Evolutionary conservation across 2,113 vertebrate genomes (phyloP).

Genomic region (Xenopus laevis): DNA sequence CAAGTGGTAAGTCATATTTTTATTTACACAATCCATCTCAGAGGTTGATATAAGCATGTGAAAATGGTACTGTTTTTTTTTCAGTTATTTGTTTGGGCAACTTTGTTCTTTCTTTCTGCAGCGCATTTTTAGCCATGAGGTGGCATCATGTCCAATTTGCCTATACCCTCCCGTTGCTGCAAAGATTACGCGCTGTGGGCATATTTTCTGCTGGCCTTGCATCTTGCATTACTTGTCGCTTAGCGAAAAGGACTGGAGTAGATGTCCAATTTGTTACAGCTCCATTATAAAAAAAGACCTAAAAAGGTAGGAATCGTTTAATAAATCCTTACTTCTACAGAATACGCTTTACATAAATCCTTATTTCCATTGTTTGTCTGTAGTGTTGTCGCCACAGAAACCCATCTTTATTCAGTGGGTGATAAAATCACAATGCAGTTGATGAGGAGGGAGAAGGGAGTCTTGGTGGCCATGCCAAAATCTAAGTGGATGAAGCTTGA

Average conservation of each 20-base stretch:
- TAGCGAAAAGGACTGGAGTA: conserved; percentile 92
- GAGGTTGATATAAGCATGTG: no score
- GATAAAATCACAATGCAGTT: conserved; percentile 92
- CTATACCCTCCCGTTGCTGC: conserved; percentile 92
- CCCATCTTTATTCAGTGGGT: conserved; percentile 82
- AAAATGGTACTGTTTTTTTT: no score
- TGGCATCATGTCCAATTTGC: conserved; percentile 97
- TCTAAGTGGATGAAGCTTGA: conserved; percentile 89
- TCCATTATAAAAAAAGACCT: conserved; percentile 87
- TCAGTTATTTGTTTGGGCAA: background rate
- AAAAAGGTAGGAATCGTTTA: conserved; percentile 75
- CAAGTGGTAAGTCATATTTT: conserved; percentile 85
- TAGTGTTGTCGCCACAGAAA: conserved; percentile 94
- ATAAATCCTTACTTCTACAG: background rate
- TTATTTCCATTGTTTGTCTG: conserved; percentile 14
- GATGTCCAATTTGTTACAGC: conserved; percentile 96
- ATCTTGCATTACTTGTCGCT: conserved; percentile 95
- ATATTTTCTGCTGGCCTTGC: conserved; percentile 97
- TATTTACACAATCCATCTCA: background rate
- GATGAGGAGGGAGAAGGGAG: conserved; percentile 92
- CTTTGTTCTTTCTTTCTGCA: conserved; percentile 50
- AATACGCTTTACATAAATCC: background rate
- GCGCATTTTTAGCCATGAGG: conserved; percentile 96
- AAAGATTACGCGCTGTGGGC: conserved; percentile 94
- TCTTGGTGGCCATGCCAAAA: conserved; percentile 88